These are phyloP conservation scores for Hydropotes inermis DNA, from an alignment of 2,113 vertebrate species.

Conservation along the genomic window DNA sequence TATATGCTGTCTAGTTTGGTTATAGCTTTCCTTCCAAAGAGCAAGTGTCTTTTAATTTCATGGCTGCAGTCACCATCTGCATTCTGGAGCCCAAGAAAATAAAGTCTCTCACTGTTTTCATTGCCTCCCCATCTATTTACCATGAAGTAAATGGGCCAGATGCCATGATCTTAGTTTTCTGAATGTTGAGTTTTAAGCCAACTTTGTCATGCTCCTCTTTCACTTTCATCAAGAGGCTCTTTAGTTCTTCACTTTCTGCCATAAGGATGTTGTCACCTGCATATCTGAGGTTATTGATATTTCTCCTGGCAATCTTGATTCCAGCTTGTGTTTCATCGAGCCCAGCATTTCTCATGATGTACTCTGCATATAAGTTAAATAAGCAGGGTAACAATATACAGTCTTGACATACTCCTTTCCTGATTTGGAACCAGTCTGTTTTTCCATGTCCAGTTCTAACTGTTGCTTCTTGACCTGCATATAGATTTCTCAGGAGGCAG, in stretches of 20 bases:
- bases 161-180: not conserved
- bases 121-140: not conserved
- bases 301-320: not conserved
- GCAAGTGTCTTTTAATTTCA: not conserved
- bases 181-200: not conserved
- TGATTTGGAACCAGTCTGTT: not conserved
- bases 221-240: not conserved
- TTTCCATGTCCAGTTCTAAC: not conserved
- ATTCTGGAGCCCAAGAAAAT: not conserved
- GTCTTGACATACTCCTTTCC: not conserved
- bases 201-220: not conserved
- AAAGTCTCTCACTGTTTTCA: not conserved
- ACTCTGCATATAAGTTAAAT: not conserved
- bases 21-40: not conserved
- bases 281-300: not conserved
- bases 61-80: not conserved
- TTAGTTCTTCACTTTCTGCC: not conserved
- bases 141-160: not conserved
- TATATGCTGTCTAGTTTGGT: not conserved
- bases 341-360: not conserved
- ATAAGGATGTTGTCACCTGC: not conserved
- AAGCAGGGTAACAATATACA: not conserved
- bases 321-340: not conserved
- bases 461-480: not conserved
- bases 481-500: not conserved